phyloP scores from a whole-genome alignment of 2,113 vertebrate genomes.

The Cygnus buccinator region DNA sequence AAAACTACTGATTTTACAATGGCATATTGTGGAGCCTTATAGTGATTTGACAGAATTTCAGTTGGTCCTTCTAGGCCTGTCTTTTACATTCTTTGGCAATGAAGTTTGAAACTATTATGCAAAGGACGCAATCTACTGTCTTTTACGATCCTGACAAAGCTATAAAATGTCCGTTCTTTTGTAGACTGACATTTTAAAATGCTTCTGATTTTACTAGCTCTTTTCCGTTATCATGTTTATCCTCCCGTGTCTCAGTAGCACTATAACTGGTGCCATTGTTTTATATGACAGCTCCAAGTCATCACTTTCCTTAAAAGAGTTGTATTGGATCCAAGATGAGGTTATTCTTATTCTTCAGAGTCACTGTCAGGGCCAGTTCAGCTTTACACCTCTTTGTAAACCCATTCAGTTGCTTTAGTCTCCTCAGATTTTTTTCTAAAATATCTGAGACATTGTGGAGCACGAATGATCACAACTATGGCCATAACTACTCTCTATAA shows the following conservation, averaged over 20 bases:
- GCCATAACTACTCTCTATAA: background rate
- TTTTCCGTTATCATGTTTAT: conserved; percentile 18
- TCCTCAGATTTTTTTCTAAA: background rate
- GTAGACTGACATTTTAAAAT: conserved; percentile 1
- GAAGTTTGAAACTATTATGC: background rate
- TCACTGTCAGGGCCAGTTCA: background rate
- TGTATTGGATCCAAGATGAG: background rate
- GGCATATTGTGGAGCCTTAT: background rate
- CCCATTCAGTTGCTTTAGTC: background rate
- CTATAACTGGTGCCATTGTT: background rate
- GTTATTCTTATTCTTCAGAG: background rate
- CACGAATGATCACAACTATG: background rate
- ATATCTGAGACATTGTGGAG: background rate
- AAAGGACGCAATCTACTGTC: background rate
- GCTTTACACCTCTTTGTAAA: background rate
- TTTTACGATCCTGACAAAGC: background rate
- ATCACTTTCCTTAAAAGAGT: background rate
- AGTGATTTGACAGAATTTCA: background rate
- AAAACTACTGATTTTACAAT: conserved; percentile 24
- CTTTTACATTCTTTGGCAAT: background rate
- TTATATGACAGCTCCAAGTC: background rate
- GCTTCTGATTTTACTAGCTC: background rate
- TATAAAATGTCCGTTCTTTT: background rate
- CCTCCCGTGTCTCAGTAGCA: background rate
- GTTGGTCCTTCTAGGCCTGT: background rate